Conservation (phyloP, 2,888 invertebrate species). For the Trachelus stipa region DNA sequence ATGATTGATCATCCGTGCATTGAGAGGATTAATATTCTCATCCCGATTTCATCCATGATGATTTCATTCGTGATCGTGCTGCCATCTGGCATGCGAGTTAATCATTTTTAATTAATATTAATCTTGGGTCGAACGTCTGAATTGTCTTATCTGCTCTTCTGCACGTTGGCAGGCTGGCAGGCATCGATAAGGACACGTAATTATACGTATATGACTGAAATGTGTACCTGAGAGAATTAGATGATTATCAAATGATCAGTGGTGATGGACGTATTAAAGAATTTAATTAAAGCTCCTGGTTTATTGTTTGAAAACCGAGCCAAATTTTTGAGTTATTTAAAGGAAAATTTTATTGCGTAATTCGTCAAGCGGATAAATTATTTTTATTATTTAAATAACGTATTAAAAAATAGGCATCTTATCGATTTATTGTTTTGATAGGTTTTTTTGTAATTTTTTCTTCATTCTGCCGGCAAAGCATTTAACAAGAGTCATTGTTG, state of each 20-base stretch:
- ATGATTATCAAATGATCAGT: not conserved
- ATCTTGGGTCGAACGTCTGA: slow-evolving; percentile 34
- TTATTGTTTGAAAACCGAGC: not conserved
- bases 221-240: not conserved
- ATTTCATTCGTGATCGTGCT: not conserved
- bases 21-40: not conserved
- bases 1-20: not conserved
- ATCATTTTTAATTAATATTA: slow-evolving; percentile 43
- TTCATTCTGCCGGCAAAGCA: not conserved
- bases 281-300: not conserved
- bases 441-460: not conserved
- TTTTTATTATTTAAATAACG: not conserved
- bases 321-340: not conserved
- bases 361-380: no score
- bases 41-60: not conserved
- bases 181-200: slow-evolving; percentile 1
- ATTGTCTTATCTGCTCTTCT: slow-evolving; percentile 18
- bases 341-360: not conserved
- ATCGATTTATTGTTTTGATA: not conserved
- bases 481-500: not conserved
- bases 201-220: not conserved
- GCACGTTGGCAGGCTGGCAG: slow-evolving; percentile 1
- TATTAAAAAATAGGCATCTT: not conserved
- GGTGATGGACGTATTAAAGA: not conserved
- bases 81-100: not conserved